Evolutionary conservation across 1,140 invertebrate genomes (phyloP).

Genomic region (Yoshiicerus persimilis): DNA sequence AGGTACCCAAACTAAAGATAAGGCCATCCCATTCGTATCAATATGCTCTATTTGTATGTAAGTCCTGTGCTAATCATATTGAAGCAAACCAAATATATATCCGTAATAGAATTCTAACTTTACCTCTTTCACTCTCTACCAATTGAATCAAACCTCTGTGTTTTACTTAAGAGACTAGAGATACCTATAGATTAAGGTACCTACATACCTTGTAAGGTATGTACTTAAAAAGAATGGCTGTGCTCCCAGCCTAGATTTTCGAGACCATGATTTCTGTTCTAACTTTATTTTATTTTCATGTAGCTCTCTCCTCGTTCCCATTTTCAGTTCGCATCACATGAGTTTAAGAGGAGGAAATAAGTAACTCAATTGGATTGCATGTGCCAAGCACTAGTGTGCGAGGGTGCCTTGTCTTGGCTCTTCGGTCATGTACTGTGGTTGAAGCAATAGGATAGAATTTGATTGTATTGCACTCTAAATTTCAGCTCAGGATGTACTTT

Average conservation of each 20-base stretch:
- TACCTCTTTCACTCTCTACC: too few species aligned
- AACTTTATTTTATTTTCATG: slow-evolving; percentile 1
- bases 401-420: not conserved
- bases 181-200: too few species aligned
- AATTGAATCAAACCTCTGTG: too few species aligned
- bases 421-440: not conserved
- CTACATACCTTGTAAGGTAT: not conserved
- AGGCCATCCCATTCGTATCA: too few species aligned
- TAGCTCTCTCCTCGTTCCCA: not conserved
- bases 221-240: not conserved
- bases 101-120: not conserved
- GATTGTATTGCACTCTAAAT: not conserved
- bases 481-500: not conserved
- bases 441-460: not conserved
- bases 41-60: not conserved
- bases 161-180: too few species aligned
- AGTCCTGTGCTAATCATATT: not conserved
- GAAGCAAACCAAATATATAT: not conserved
- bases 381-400: not conserved
- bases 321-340: not conserved
- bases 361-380: slow-evolving; percentile 9
- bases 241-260: not conserved
- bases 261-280: not conserved
- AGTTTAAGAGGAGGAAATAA: slow-evolving; percentile 6
- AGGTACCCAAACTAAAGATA: not conserved